Conservation (phyloP, 1,140 invertebrate species). For the Drosophila pectinifera region DNA sequence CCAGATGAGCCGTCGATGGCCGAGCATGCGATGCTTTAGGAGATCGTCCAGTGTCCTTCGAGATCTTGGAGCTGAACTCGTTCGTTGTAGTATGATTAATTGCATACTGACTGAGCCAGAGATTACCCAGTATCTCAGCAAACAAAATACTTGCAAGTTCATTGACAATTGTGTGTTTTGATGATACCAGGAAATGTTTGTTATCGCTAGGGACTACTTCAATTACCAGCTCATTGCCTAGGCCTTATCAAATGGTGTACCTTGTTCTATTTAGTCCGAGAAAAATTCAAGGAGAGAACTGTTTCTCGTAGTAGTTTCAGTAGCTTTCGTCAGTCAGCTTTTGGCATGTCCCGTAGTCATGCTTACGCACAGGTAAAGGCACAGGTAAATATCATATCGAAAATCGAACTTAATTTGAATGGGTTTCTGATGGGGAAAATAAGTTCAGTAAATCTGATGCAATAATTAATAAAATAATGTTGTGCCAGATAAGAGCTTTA, state of each 20-base stretch:
- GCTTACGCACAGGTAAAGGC: slow-evolving; percentile 6
- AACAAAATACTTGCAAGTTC: background rate
- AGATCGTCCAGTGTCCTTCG: no score
- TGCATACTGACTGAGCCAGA: no score
- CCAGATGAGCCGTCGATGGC: no score
- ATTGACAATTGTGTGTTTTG: background rate
- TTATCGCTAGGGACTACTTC: background rate
- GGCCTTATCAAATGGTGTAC: background rate
- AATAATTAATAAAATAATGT: no score
- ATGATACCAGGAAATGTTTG: background rate
- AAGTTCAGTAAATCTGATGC: no score
- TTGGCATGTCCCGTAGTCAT: slow-evolving; percentile 1
- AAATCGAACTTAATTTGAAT: no score
- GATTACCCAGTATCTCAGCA: background rate
- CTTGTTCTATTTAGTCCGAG: background rate
- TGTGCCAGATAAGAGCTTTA: no score
- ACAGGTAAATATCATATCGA: no score
- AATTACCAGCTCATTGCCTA: background rate
- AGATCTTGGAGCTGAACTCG: no score
- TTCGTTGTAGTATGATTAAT: no score
- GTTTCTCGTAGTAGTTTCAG: background rate
- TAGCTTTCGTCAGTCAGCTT: slow-evolving; percentile 15
- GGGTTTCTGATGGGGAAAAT: no score
- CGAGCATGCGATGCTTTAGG: no score
- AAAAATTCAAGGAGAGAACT: background rate